Conservation (phyloP, 2,797 vertebrate species). For the Masticophis lateralis region DNA sequence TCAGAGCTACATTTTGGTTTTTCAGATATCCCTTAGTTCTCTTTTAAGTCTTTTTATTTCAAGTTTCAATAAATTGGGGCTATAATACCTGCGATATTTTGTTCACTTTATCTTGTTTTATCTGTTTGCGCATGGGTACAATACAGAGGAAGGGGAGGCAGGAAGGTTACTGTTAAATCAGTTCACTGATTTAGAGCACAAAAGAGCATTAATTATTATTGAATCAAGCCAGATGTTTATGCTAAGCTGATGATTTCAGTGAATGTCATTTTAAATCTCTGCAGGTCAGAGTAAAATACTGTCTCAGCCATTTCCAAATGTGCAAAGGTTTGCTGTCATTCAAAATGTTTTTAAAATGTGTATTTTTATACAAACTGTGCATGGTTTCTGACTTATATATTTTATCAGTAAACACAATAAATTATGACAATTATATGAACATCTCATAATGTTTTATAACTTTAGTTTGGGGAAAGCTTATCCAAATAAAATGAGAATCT, state of each 20-base stretch:
- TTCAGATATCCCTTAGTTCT: neutral
- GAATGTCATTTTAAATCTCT: constrained; percentile 43
- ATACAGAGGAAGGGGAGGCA: neutral
- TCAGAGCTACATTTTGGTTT: neutral
- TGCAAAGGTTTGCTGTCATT: neutral
- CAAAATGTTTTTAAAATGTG: neutral
- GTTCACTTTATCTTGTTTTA: neutral
- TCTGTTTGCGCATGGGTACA: constrained; percentile 8
- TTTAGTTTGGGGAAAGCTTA: constrained; percentile 42
- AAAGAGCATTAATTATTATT: constrained; percentile 50
- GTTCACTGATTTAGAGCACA: constrained; percentile 34
- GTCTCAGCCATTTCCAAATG: neutral
- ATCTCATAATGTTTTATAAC: neutral
- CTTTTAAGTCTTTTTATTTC: neutral
- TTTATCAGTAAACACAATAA: neutral
- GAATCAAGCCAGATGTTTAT: constrained; percentile 61
- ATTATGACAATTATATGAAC: neutral
- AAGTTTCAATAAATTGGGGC: neutral
- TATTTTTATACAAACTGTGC: constrained; percentile 9
- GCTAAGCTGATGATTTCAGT: constrained; percentile 52
- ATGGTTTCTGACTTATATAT: constrained; percentile 1
- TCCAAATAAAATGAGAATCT: constrained; percentile 37
- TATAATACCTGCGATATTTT: neutral
- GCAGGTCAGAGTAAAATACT: constrained; percentile 38
- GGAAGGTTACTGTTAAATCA: constrained; percentile 35